Evolutionary conservation across 2,797 vertebrate species (phyloP), one percentile per base, ranked within the genome.

Genomic region (Spondyliosoma cantharus): DNA sequence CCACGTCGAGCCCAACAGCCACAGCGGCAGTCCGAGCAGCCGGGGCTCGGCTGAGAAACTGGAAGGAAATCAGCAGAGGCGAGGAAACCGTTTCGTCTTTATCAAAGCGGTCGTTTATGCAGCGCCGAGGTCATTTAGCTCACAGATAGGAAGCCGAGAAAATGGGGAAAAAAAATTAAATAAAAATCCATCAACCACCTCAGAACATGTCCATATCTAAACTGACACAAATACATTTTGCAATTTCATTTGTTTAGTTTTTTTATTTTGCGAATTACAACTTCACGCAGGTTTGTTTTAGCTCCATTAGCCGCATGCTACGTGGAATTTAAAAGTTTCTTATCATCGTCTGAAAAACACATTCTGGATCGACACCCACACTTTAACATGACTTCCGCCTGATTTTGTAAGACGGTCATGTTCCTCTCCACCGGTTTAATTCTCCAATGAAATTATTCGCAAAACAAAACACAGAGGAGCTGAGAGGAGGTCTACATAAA

Each of bases 81-180:
- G 27, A 29, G 56, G 61, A 71, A 71, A 54, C 45, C 72, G 75
- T 81, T 84, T 75, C 64, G 59, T 48, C 69, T 86, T 74, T 12
- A 70, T 59, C 63, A 77, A 76, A 79, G 57, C 69, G 49, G 16
- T 4, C 0, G 20, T 60, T 82, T 20, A 68, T 60, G 79, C 66
- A 57, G 77, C 1, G 3, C 62, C 42, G 57, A 52, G 27, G 48
- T 71, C n/a, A 89, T 76, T 82, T 27, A 61, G 20, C 63, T 78
- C 75, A 54, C 59, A 65, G 71, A 22, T 7, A 63, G 59, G 29
- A 76, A 75, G 56, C 74, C 62, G 50, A 32, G 52, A 48, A 60
- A 46, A 49, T 61, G 9, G 22, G 24, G 27, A 6, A 64, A 57
- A 68, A n/a, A 32, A 32, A 32, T 32, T 1, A 32, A 32, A 32